Percentiles rank a stretch among this genome's conserved stretches.
Conservation (phyloP, 2,888 invertebrate genomes). For the Amphimallon solstitiale region DNA sequence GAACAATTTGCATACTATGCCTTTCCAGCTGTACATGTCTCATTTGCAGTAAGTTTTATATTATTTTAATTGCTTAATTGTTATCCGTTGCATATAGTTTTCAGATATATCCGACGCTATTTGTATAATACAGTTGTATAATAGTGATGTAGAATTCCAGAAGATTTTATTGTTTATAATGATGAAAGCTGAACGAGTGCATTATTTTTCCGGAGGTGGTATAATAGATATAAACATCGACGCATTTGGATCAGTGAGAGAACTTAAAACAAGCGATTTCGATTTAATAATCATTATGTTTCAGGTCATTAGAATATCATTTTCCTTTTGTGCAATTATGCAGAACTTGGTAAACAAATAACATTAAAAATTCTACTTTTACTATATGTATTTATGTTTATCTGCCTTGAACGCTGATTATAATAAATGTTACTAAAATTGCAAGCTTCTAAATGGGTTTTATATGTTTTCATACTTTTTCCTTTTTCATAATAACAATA, state of each 20-base stretch:
- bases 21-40: conserved; percentile 9
- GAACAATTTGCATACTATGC: conserved; percentile 16
- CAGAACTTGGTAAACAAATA: conserved; percentile 14
- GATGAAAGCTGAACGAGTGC: conserved; percentile 14
- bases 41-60: not conserved
- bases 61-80: too few species aligned
- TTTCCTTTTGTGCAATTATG: conserved; percentile 19
- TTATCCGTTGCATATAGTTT: not conserved
- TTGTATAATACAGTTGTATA: conserved; percentile 29
- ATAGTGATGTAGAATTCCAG: conserved; percentile 24
- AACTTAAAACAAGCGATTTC: not conserved
- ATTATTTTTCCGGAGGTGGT: conserved; percentile 29
- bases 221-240: conserved; percentile 22
- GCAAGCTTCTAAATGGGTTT: too few species aligned
- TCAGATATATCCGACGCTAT: too few species aligned
- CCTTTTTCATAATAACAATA: too few species aligned
- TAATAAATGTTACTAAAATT: too few species aligned
- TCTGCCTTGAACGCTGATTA: too few species aligned
- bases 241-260: not conserved
- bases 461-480: too few species aligned
- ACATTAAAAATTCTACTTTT: not conserved
- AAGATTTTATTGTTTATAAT: conserved; percentile 29
- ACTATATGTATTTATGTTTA: too few species aligned
- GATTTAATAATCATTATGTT: not conserved
- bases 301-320: conserved; percentile 23